Conservation (phyloP, 2,113 vertebrate genomes). For the Bubalus kerabau region DNA sequence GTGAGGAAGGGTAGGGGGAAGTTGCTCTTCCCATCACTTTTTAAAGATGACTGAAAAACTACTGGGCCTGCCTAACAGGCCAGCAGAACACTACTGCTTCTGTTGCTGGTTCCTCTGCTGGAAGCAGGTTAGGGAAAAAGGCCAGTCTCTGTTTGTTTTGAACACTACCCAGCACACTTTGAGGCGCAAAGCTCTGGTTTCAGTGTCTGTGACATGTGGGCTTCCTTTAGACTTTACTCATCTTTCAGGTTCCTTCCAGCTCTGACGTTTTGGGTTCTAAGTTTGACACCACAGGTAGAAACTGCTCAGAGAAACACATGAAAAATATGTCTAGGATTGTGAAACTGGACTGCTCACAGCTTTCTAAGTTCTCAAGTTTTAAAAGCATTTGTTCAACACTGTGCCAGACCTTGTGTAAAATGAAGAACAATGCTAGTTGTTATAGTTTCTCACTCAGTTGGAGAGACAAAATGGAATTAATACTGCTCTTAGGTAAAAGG, state of each 20-base stretch:
- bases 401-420: background rate
- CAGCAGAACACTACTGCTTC: background rate
- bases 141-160: conserved; percentile 6
- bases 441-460: background rate
- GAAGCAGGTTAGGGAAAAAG: background rate
- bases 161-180: background rate
- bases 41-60: background rate
- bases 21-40: background rate
- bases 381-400: background rate
- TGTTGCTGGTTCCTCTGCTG: background rate
- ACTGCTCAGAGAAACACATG: background rate
- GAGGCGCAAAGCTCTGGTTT: background rate
- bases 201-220: background rate
- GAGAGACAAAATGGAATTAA: background rate
- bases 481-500: background rate
- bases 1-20: background rate
- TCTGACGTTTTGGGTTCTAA: background rate
- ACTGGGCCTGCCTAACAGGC: background rate
- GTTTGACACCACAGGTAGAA: background rate
- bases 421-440: background rate
- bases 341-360: background rate
- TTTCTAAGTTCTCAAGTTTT: background rate
- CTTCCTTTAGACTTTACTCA: background rate
- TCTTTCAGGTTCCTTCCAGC: background rate
- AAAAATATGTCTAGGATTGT: background rate